These are phyloP conservation scores for Lepidurus packardi DNA, from an alignment of 1,140 invertebrate species.

Conservation along the genomic window DNA sequence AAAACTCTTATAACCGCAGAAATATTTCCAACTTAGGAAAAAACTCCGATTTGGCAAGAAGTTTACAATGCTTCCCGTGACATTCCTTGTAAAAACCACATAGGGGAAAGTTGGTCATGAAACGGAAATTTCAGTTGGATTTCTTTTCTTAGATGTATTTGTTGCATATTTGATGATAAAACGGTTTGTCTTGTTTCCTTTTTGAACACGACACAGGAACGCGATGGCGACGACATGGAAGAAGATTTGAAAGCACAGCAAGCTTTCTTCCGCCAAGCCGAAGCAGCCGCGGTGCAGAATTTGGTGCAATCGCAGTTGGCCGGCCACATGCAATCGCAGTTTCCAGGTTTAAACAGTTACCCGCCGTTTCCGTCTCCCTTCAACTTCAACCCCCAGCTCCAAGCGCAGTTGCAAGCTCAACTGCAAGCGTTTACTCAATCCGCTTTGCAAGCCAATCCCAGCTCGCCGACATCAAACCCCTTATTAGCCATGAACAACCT, in stretches of 20 bases:
- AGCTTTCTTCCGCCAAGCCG: constrained; percentile 34
- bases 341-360: constrained; percentile 24
- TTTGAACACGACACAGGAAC: constrained; percentile 10
- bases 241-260: constrained; percentile 33
- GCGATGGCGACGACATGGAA: constrained; percentile 34
- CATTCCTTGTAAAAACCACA: too few species aligned
- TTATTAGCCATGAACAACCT: constrained; percentile 7
- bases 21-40: too few species aligned
- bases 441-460: not conserved
- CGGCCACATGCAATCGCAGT: not conserved
- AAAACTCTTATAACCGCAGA: too few species aligned
- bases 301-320: constrained; percentile 33
- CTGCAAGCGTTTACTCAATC: constrained; percentile 31
- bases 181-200: constrained; percentile 23
- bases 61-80: too few species aligned
- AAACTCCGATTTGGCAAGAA: too few species aligned
- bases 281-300: constrained; percentile 34
- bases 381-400: constrained; percentile 29
- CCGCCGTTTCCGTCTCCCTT: constrained; percentile 23
- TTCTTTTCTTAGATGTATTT: not conserved
- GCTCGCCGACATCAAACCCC: not conserved
- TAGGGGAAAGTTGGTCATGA: too few species aligned
- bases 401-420: constrained; percentile 35
- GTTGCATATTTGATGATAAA: not conserved
- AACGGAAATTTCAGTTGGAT: too few species aligned